phyloP scores from a whole-genome alignment of 1,140 invertebrate genomes.

The Drosophila saltans region DNA sequence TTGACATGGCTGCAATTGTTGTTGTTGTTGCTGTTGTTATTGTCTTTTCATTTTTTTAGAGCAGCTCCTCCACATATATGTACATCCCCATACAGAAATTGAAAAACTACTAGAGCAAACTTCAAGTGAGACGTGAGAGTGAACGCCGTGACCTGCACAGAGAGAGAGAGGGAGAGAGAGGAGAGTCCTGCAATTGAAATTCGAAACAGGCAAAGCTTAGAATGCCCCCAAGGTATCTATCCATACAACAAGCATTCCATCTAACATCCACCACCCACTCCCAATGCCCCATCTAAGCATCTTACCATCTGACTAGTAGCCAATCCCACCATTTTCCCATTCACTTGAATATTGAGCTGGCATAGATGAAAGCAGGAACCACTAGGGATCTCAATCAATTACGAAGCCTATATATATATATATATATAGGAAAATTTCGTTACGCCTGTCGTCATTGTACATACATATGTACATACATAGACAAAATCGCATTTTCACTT shows the following conservation, averaged over 20 bases:
- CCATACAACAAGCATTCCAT: not conserved
- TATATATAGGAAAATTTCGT: slow-evolving; percentile 31
- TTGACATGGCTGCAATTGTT: slow-evolving; percentile 16
- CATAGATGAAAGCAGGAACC: not conserved
- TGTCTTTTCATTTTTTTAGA: slow-evolving; percentile 3
- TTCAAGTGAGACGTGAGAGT: slow-evolving; percentile 49
- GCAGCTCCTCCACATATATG: not conserved
- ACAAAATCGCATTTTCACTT: not conserved
- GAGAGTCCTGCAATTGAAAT: slow-evolving; percentile 9
- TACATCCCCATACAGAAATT: slow-evolving; percentile 41
- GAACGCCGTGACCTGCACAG: slow-evolving; percentile 1
- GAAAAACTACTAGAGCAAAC: slow-evolving; percentile 54
- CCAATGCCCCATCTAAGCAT: not conserved
- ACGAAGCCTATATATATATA: not conserved
- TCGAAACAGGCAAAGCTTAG: not conserved
- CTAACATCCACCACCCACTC: not conserved
- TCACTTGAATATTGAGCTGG: not conserved
- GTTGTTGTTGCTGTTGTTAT: slow-evolving; percentile 19
- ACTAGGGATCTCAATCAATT: slow-evolving; percentile 10
- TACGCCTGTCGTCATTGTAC: slow-evolving; percentile 31
- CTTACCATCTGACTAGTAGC: not conserved
- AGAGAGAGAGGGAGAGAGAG: not conserved
- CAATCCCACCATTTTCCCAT: not conserved
- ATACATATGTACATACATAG: too few relatives aligned
- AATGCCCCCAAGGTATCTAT: not conserved